These are phyloP conservation scores for Carduelis carduelis DNA, from an alignment of 2,797 vertebrate species.

Conservation along the genomic window DNA sequence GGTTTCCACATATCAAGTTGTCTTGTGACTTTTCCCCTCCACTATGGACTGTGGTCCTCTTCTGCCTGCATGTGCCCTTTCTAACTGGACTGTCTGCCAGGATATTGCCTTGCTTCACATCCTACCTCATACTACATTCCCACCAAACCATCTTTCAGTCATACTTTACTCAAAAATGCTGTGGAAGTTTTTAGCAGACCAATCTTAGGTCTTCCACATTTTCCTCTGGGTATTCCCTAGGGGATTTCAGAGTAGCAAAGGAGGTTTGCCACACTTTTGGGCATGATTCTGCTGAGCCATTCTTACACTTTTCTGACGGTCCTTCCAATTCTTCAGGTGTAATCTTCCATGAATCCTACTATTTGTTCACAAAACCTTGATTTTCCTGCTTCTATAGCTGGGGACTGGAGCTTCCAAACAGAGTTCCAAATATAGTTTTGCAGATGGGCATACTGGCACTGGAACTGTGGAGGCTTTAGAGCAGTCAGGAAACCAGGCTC, in stretches of 20 bases:
- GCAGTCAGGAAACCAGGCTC: background rate
- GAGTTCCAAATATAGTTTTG: background rate
- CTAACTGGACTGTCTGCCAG: background rate
- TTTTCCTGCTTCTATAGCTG: background rate
- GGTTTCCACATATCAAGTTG: background rate
- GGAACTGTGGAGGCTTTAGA: background rate
- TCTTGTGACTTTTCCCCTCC: background rate
- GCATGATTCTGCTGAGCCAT: background rate
- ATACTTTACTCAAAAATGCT: background rate
- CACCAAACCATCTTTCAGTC: background rate
- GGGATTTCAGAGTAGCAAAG: background rate
- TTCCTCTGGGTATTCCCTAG: background rate
- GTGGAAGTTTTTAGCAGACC: background rate
- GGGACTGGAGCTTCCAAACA: background rate
- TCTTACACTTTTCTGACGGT: background rate
- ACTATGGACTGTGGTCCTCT: background rate
- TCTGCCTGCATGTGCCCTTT: background rate
- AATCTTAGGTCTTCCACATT: background rate
- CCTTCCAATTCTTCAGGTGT: background rate
- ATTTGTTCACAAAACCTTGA: background rate
- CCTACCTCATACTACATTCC: background rate
- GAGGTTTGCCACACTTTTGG: background rate
- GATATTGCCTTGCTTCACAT: background rate
- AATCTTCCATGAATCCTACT: background rate
- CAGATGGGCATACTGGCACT: background rate